These are phyloP conservation scores for Anadara kagoshimensis DNA, from an alignment of 1,140 invertebrate species.

Conservation along the genomic window DNA sequence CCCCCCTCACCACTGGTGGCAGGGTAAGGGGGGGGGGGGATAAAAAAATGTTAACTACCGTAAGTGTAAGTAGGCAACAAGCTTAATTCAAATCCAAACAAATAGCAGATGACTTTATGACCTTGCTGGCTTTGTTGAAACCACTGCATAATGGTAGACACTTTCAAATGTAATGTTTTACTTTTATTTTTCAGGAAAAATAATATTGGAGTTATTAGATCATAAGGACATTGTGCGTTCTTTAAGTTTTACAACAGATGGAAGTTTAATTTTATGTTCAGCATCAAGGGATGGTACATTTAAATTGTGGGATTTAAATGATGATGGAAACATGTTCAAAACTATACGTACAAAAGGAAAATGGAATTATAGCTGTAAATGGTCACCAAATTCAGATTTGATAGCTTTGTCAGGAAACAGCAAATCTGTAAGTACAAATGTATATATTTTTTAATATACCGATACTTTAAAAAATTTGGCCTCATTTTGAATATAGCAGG, in stretches of 20 bases:
- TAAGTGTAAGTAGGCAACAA: too few relatives aligned
- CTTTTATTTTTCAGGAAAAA: conserved; percentile 67
- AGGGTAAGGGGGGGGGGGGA: too few relatives aligned
- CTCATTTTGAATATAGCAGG: too few relatives aligned
- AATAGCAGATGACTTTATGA: too few relatives aligned
- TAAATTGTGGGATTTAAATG: conserved; percentile 78
- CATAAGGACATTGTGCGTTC: conserved; percentile 75
- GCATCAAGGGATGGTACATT: conserved; percentile 76
- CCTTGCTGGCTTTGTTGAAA: too few relatives aligned
- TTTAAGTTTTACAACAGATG: conserved; percentile 76
- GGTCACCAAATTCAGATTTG: conserved; percentile 75
- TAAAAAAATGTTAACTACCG: too few relatives aligned
- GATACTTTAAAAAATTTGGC: neutral
- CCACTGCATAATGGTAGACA: too few relatives aligned
- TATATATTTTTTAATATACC: too few relatives aligned
- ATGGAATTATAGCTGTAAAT: conserved; percentile 73
- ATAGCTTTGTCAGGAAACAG: conserved; percentile 75
- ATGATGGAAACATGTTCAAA: conserved; percentile 79
- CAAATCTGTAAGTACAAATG: conserved; percentile 75
- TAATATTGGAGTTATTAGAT: conserved; percentile 76
- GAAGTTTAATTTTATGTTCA: conserved; percentile 75
- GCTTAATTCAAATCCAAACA: too few relatives aligned
- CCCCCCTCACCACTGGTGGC: too few relatives aligned
- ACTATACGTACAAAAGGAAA: conserved; percentile 73
- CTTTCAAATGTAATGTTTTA: too few relatives aligned